phyloP scores from a whole-genome alignment of 2,888 invertebrate species.

The Erebia epiphron region DNA sequence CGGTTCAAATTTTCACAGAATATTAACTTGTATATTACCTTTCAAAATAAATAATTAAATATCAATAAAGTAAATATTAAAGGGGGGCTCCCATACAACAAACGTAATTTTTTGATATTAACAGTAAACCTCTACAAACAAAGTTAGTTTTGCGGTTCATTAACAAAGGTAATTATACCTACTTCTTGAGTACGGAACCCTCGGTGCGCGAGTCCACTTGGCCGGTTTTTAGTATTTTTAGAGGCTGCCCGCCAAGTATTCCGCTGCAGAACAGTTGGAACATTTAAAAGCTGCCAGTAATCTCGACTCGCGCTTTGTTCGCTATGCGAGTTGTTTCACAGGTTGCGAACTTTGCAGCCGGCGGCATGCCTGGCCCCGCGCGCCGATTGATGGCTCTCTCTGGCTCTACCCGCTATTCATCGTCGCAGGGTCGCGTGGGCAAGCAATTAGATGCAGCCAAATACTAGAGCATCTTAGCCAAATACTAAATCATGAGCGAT shows the following conservation, averaged over 20 bases:
- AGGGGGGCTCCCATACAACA: too few species aligned
- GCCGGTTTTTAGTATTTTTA: slow-evolving; percentile 62
- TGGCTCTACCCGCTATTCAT: slow-evolving; percentile 44
- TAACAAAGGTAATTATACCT: too few species aligned
- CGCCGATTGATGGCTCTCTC: slow-evolving; percentile 49
- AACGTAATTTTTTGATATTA: too few species aligned
- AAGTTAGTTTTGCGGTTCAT: too few species aligned
- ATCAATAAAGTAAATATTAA: too few species aligned
- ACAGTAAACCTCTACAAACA: too few species aligned
- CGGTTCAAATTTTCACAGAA: too few species aligned
- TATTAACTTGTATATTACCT: too few species aligned
- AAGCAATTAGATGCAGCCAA: slow-evolving; percentile 5
- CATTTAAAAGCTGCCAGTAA: slow-evolving; percentile 63
- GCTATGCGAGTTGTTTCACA: slow-evolving; percentile 54
- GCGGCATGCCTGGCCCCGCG: slow-evolving; percentile 46
- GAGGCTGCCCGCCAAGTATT: slow-evolving; percentile 58
- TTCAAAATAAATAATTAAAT: too few species aligned
- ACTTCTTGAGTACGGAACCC: too few species aligned
- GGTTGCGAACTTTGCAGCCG: slow-evolving; percentile 56
- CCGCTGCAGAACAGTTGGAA: slow-evolving; percentile 53
- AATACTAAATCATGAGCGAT: slow-evolving; percentile 2
- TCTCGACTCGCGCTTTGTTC: slow-evolving; percentile 59
- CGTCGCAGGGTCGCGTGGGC: slow-evolving; percentile 25
- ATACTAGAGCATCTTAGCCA: background rate
- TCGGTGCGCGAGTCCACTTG: too few species aligned